phyloP scores from a whole-genome alignment of 2,888 invertebrate species.

The Buathra laborator region DNA sequence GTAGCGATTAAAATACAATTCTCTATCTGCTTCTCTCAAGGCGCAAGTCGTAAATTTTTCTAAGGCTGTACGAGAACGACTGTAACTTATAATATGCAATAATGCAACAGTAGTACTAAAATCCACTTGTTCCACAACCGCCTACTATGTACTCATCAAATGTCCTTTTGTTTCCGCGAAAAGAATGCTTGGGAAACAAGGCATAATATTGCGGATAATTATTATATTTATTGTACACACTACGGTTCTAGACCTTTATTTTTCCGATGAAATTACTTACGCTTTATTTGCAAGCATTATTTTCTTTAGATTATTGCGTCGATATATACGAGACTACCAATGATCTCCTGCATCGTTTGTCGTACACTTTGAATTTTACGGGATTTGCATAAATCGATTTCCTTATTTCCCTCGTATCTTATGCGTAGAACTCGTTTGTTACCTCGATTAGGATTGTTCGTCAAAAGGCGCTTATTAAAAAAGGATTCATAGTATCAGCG shows the following conservation, averaged over 20 bases:
- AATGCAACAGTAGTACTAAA: slow-evolving; percentile 2
- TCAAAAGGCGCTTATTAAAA: neutral
- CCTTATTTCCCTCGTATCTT: slow-evolving; percentile 15
- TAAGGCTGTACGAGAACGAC: slow-evolving; percentile 66
- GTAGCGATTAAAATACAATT: slow-evolving; percentile 76
- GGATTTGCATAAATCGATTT: slow-evolving; percentile 50
- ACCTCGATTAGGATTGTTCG: slow-evolving; percentile 6
- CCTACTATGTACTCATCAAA: slow-evolving; percentile 32
- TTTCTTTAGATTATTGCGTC: neutral
- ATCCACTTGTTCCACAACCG: neutral
- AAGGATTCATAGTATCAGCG: neutral
- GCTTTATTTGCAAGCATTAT: too few relatives aligned
- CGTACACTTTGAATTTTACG: neutral
- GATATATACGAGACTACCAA: neutral
- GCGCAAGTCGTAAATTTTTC: slow-evolving; percentile 74
- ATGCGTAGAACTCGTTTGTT: neutral
- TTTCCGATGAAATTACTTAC: too few relatives aligned
- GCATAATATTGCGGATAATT: too few relatives aligned
- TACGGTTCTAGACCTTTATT: too few relatives aligned
- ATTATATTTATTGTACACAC: too few relatives aligned
- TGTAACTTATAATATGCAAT: slow-evolving; percentile 36
- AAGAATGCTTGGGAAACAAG: too few relatives aligned
- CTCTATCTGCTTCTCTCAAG: slow-evolving; percentile 74
- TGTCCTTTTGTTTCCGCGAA: slow-evolving; percentile 42
- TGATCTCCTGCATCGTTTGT: neutral